Base-by-base conservation (phyloP, 2,797 vertebrate genomes). In the Pterois miles region DNA sequence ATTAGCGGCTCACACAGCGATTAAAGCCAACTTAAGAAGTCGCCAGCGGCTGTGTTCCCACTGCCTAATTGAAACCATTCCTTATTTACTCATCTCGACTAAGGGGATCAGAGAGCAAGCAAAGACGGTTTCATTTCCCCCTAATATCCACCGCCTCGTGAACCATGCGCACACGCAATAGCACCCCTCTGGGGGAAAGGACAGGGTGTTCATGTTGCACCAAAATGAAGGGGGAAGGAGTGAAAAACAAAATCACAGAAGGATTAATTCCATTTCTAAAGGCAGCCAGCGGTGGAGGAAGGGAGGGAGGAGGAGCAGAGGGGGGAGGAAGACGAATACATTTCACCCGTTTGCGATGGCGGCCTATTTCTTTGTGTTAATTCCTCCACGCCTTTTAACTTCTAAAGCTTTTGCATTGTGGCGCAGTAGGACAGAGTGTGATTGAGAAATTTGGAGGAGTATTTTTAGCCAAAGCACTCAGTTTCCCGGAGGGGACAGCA, bases 21-120 rank as follows among this genome's bases (percentile, higher is more conserved):
- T 94, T 93, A 93, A 88, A 92, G 91, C 75, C 81, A 86, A 89
- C 66, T 88, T 75, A 88, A 93, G 88, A 85, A 77, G 88, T 78
- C 23, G 88, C 94, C 90, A 38, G 80, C 71, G 90, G 93, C 88
- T 87, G 85, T 87, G 85, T 93, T 93, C 87, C 85, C 86, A 13
- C 76, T 11, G 76, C 84, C 88, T 94, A 94, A 95, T 94, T 91
- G 93, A 94, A 95, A 92, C 84, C 89, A 83, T 91, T 91, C 84
- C 90, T 92, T 95, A 94, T 95, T 95, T 95, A 93, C 94, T 94
- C 91, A 91, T 91, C 80, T 89, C 71, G 71, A 84, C 74, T 50
- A 70, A 83, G 77, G 78, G 81, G 89, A 93, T 90, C 83, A 85
- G 74, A 77, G 85, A 84, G 66, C 65, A 73, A 81, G 82, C 75